These are phyloP conservation scores for Epinephelus moara DNA, from an alignment of 2,113 vertebrate genomes.

Conservation along the genomic window DNA sequence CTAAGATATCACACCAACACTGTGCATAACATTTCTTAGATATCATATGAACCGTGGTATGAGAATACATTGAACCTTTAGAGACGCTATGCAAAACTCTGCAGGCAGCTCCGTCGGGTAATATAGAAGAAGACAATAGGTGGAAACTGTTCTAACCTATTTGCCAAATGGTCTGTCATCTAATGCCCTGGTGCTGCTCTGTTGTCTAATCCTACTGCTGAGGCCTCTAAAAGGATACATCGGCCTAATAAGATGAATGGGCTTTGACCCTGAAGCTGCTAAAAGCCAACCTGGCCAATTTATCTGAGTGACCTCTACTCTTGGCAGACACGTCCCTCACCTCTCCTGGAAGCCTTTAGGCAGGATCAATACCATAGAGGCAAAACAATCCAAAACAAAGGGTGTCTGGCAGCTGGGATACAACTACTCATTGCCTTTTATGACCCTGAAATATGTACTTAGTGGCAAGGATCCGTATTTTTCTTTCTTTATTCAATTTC, in stretches of 20 bases:
- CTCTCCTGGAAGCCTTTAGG: slow-evolving; percentile 83
- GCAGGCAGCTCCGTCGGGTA: slow-evolving; percentile 64
- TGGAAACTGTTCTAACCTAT: slow-evolving; percentile 79
- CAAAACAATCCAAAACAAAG: slow-evolving; percentile 79
- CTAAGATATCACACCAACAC: no score
- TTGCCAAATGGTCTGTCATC: slow-evolving; percentile 82
- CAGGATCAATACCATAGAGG: slow-evolving; percentile 89
- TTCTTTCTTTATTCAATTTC: not conserved
- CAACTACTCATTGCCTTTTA: slow-evolving; percentile 38
- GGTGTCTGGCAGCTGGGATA: slow-evolving; percentile 33
- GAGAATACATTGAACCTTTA: slow-evolving; percentile 28
- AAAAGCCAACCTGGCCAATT: slow-evolving; percentile 94
- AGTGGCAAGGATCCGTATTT: slow-evolving; percentile 3
- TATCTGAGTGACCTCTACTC: slow-evolving; percentile 88
- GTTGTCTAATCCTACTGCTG: slow-evolving; percentile 90
- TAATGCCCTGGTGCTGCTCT: slow-evolving; percentile 76
- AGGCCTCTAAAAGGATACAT: slow-evolving; percentile 93
- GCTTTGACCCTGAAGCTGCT: slow-evolving; percentile 93
- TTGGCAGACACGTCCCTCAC: slow-evolving; percentile 82
- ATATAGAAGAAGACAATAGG: slow-evolving; percentile 75
- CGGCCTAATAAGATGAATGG: slow-evolving; percentile 94
- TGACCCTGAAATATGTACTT: slow-evolving; percentile 33
- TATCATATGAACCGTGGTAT: no score
- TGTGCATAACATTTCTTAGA: no score
- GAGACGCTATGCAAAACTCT: slow-evolving; percentile 66